Evolutionary conservation across 2,797 vertebrate species (phyloP), one percentile per base, ranked within the genome.

Genomic region (Sarcoramphus papa): DNA sequence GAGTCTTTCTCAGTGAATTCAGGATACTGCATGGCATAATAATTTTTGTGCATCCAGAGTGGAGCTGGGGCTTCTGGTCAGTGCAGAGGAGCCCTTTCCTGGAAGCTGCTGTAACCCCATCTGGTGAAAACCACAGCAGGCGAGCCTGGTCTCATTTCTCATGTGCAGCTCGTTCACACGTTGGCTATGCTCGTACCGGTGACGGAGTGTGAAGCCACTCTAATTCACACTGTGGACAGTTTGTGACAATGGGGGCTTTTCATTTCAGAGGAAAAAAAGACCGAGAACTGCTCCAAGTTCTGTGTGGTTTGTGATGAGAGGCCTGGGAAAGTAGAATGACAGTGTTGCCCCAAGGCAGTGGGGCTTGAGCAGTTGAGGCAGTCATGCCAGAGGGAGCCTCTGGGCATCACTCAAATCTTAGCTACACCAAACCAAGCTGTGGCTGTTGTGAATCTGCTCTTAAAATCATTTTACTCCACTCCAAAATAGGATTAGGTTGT

Each of bases 111-210:
- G n/a, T 33, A 48, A 63, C n/a, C 28, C 2, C 0, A 0, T 7
- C 28, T 14, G 4, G 50, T 74, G 24, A 31, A 78, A 84, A 50
- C 22, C 27, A 41, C 25, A 54, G 41, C 0, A 2, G 9, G 6
- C 0, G 1, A 79, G 14, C 24, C 23, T 65, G 6, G 25, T 75
- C 22, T 79, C 13, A 4, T 53, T 74, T 84, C 68, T 84, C 62
- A 47, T 5, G 4, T 50, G 11, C 35, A 72, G 35, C 47, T 67
- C 1, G 0, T 50, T 77, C 24, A 77, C 30, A 28, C 4, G 8
- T n/a, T 48, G 56, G 24, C 68, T 47, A 17, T 6, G 30, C 40
- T n/a, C 1, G 0, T 35, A 70, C 74, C 2, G 1, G 24, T 25
- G 68, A 31, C 14, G 33, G 37, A 27, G 18, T 27, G 37, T 65